phyloP scores from a whole-genome alignment of 64 coral and sea anemone species.

The Stichodactyla helianthus region DNA sequence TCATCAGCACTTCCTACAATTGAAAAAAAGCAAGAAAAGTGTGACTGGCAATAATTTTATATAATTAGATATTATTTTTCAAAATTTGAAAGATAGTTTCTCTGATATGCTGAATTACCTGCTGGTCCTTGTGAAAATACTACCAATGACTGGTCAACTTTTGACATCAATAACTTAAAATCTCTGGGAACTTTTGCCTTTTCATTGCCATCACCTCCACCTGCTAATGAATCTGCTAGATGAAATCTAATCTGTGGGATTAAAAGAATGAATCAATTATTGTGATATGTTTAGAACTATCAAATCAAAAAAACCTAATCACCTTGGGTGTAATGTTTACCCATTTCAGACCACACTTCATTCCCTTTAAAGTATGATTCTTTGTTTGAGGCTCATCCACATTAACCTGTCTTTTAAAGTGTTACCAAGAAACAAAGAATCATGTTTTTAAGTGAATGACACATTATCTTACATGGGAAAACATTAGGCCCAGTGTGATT shows the following conservation, averaged over 20 bases:
- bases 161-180: slow-evolving; percentile 81
- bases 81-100: not conserved
- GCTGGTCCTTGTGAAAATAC: slow-evolving; percentile 63
- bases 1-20: slow-evolving; percentile 3
- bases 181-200: slow-evolving; percentile 65
- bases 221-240: slow-evolving; percentile 58
- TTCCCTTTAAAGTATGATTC: too few species aligned
- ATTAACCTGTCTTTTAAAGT: too few species aligned
- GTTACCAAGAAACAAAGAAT: too few species aligned
- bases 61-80: not conserved
- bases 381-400: too few species aligned
- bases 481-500: too few species aligned
- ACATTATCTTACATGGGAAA: too few species aligned
- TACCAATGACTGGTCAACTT: slow-evolving; percentile 85
- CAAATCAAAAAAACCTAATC: too few species aligned
- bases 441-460: too few species aligned
- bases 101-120: slow-evolving; percentile 16
- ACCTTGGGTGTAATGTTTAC: too few species aligned
- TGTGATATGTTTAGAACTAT: too few species aligned
- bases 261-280: not conserved
- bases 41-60: not conserved
- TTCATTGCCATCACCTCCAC: slow-evolving; percentile 13
- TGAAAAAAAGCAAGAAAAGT: not conserved
- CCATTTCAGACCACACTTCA: too few species aligned
- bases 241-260: slow-evolving; percentile 57